Base-by-base conservation (phyloP, 2,888 invertebrate species). In the Myopa tessellatipennis region DNA sequence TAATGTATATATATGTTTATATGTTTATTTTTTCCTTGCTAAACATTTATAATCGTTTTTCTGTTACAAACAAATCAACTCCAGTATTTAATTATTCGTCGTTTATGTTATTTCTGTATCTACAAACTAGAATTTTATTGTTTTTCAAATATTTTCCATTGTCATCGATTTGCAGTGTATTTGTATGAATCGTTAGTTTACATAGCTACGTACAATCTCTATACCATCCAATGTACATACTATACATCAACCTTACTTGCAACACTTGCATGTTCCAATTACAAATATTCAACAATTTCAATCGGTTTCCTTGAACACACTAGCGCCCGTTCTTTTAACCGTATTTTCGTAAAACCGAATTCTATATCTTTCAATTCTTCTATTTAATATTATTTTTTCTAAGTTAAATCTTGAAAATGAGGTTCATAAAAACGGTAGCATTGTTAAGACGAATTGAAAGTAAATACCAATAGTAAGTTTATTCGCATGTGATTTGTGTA, bases 31-130 rank as follows among this genome's bases (percentile, higher is more conserved):
- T 77, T 74, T 77, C 69, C 78, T 78, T 63, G 75, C 73, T 79
- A 80, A 80, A 77, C 81, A 81, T 78, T 81, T 75, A 79, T 75
- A 40, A 65, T 75, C 73, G 58, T 45, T 61, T 55, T 3, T 45
- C 38, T 71, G 50, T 26, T 70, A 50, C 60, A 67, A 77, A 69
- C 76, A 71, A 78, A 65, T 73, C 61, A 73, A 77, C 65, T 75
- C 63, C 55, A 65, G 16, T 61, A 74, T 60, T 61, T 14, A 61
- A 61, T 76, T 72, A 74, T 76, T 76, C 70, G 6, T 45, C 65
- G 65, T 72, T 26, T 26, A 26, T 26, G 26, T 26, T 71, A 65
- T 50, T 77, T 77, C 55, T 72, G 72, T 72, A 58, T 77, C 71
- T 65, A 63, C 34, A 36, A 65, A 63, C 71, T 72, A 65, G 63